Evolutionary conservation across 2,113 vertebrate genomes (phyloP).

Genomic region (Ifrita kowaldi): DNA sequence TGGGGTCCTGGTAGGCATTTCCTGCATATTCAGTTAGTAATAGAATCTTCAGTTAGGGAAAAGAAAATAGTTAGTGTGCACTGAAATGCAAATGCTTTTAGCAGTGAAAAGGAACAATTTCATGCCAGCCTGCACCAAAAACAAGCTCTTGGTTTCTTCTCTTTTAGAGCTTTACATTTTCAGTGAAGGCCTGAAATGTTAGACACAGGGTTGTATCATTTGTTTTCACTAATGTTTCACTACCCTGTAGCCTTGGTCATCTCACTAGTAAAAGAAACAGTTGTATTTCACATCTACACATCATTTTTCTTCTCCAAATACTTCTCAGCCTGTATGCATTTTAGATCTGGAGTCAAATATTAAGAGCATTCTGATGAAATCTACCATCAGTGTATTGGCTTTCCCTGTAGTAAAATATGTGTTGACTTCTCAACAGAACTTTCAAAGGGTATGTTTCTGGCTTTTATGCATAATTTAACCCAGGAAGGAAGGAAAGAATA

Average conservation of each 20-base stretch:
- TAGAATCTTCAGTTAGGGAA: conserved; percentile 63
- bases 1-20: conserved; percentile 48
- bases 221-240: background rate
- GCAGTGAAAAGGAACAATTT: conserved; percentile 35
- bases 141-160: background rate
- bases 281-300: background rate
- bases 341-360: background rate
- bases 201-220: background rate
- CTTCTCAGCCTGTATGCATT: background rate
- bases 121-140: conserved; percentile 10
- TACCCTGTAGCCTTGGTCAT: background rate
- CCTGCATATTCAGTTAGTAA: conserved; percentile 52
- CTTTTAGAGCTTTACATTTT: background rate
- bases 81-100: conserved; percentile 49
- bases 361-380: background rate
- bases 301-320: background rate
- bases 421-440: background rate
- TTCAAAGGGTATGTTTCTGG: background rate
- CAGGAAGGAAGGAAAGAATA: background rate
- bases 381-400: background rate
- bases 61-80: conserved; percentile 44
- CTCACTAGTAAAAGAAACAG: background rate
- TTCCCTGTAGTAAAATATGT: background rate
- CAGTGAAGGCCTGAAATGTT: background rate
- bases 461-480: background rate